Percentiles rank a stretch among this genome's conserved stretches.
phyloP scores from a whole-genome alignment of 1,140 invertebrate species.

The Radopholus similis region DNA sequence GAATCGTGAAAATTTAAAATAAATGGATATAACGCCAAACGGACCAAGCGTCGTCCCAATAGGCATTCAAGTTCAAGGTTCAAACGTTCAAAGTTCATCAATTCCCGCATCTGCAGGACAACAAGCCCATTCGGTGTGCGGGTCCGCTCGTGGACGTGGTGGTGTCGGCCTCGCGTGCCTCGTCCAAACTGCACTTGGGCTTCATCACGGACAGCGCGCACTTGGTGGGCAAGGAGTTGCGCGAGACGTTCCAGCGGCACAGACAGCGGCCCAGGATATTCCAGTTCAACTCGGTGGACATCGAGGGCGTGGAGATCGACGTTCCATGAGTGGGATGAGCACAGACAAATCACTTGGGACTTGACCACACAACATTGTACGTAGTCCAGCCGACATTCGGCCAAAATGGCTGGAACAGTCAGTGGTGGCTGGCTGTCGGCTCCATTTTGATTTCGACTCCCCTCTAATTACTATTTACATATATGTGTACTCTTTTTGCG shows the following conservation, averaged over 20 bases:
- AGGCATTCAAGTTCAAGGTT: neutral
- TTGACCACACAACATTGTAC: too few relatives aligned
- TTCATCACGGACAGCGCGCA: slow-evolving; percentile 7
- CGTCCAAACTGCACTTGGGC: slow-evolving; percentile 12
- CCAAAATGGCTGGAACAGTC: too few relatives aligned
- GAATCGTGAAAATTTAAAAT: neutral
- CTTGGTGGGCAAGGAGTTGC: slow-evolving; percentile 28
- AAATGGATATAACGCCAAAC: neutral
- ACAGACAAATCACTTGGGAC: too few relatives aligned
- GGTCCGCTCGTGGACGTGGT: slow-evolving; percentile 9
- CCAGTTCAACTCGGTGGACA: slow-evolving; percentile 46
- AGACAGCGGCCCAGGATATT: slow-evolving; percentile 46
- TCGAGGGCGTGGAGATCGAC: slow-evolving; percentile 34
- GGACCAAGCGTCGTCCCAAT: neutral
- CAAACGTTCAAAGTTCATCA: neutral
- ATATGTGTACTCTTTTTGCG: too few relatives aligned
- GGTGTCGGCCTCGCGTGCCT: neutral
- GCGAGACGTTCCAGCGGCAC: slow-evolving; percentile 41
- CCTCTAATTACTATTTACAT: too few relatives aligned
- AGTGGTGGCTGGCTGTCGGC: too few relatives aligned
- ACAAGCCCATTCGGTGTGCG: neutral
- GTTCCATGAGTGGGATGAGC: slow-evolving; percentile 24
- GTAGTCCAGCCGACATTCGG: too few relatives aligned
- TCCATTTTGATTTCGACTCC: too few relatives aligned
- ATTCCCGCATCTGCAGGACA: slow-evolving; percentile 2